Evolutionary conservation across 2,113 vertebrate species (phyloP).

Genomic region (Corythornis vintsioides): DNA sequence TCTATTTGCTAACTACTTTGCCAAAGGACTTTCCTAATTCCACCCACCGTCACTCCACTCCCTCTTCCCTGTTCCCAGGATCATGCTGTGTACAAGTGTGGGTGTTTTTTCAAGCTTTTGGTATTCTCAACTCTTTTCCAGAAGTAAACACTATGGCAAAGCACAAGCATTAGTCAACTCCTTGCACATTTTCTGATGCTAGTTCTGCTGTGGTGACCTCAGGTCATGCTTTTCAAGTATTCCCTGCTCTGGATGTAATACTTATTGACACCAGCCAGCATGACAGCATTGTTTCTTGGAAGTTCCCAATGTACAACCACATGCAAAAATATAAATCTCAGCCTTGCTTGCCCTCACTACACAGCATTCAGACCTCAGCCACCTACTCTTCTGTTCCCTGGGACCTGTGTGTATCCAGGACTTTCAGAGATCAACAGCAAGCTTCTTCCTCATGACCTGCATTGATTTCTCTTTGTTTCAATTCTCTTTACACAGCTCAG

Average conservation of each 20-base stretch:
- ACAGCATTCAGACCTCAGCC: neutral
- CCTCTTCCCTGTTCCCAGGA: neutral
- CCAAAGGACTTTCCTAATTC: neutral
- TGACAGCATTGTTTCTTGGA: rapidly evolving
- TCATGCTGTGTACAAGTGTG: neutral
- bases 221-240: neutral
- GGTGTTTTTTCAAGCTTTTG: neutral
- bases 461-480: neutral
- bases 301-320: neutral
- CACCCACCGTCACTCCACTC: neutral
- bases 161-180: neutral
- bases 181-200: neutral
- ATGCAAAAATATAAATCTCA: neutral
- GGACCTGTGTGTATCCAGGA: neutral
- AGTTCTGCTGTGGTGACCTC: neutral
- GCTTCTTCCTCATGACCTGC: neutral
- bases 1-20: neutral
- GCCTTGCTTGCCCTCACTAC: neutral
- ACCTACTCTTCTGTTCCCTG: neutral
- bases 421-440: neutral
- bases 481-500: neutral
- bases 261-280: neutral
- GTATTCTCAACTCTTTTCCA: neutral
- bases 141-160: neutral
- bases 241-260: neutral